Evolutionary conservation across 2,797 vertebrate genomes (phyloP).

Genomic region (Pipistrellus pipistrellus): DNA sequence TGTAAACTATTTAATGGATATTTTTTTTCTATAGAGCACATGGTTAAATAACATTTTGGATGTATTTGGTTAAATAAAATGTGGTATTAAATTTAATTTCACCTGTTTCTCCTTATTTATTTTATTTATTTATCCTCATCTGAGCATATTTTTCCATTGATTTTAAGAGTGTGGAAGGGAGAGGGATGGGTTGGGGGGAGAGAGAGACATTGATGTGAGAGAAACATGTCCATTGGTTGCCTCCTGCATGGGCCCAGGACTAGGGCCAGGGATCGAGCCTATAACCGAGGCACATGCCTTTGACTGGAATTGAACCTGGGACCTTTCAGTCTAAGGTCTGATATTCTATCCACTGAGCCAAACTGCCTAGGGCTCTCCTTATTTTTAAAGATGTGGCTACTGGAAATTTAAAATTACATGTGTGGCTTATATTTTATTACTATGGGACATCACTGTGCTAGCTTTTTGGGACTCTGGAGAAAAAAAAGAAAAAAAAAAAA

Average conservation of each 20-base stretch:
- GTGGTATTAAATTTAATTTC: neutral
- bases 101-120: neutral
- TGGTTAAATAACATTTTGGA: constrained; percentile 7
- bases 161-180: too few species aligned
- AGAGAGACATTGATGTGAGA: too few species aligned
- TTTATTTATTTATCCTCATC: too few species aligned
- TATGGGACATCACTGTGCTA: neutral
- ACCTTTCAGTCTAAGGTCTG: too few species aligned
- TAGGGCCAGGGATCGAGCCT: too few species aligned
- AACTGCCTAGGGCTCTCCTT: neutral
- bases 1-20: neutral
- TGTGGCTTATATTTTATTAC: constrained; percentile 16
- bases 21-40: neutral
- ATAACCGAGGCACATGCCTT: too few species aligned
- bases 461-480: neutral
- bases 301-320: too few species aligned
- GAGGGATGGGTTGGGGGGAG: too few species aligned
- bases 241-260: too few species aligned
- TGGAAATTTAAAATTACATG: neutral
- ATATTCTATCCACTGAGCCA: too few species aligned
- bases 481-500: neutral
- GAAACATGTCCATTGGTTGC: too few species aligned
- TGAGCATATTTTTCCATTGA: too few species aligned
- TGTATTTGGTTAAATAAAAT: constrained; percentile 20
- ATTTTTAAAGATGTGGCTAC: constrained; percentile 7